Conservation (phyloP, 1,140 invertebrate genomes). For the Pollicipes pollicipes region DNA sequence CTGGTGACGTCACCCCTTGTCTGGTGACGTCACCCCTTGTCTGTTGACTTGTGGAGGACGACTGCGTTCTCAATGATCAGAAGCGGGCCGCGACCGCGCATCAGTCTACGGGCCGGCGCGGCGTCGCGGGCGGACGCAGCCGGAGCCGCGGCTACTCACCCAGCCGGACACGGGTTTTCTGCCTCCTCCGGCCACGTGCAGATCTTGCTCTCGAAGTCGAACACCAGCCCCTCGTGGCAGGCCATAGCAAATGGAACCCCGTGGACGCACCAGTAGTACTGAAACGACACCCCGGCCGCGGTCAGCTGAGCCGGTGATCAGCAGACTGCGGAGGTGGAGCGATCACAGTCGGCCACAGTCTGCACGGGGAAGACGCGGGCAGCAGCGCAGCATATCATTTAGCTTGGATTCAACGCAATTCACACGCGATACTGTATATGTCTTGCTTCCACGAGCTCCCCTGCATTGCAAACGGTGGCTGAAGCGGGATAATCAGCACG, state of each 20-base stretch:
- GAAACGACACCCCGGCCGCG: not conserved
- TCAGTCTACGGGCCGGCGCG: no score
- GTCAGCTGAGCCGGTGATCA: not conserved
- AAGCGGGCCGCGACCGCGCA: no score
- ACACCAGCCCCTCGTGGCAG: not conserved
- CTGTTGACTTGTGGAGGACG: no score
- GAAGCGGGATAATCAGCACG: no score
- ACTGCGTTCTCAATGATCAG: no score
- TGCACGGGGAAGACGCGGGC: not conserved
- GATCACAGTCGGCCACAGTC: not conserved
- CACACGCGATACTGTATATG: not conserved
- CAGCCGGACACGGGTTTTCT: not conserved
- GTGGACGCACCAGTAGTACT: conserved; percentile 3
- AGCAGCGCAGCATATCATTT: not conserved
- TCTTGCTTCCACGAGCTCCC: no score
- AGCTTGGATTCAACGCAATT: not conserved
- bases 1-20: no score
- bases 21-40: no score
- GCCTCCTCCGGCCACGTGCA: not conserved
- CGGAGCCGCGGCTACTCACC: not conserved
- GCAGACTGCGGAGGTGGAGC: not conserved
- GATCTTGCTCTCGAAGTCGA: not conserved
- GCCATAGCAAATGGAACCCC: not conserved
- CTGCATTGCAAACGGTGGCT: no score
- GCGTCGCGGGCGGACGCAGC: no score